phyloP scores from a whole-genome alignment of 2,888 invertebrate genomes.

The Timandra comae region DNA sequence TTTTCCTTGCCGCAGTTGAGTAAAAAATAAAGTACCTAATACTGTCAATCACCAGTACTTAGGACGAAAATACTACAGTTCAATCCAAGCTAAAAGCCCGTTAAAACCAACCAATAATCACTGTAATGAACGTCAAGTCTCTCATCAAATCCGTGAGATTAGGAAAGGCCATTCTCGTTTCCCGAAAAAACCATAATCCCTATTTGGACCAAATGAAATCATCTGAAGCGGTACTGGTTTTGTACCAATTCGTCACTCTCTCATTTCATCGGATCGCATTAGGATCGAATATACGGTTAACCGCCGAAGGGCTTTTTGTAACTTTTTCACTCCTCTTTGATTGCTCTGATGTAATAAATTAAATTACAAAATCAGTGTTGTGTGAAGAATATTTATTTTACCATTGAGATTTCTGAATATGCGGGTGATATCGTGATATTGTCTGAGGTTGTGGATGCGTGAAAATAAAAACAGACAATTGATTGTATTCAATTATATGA shows the following conservation, averaged over 20 bases:
- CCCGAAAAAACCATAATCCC: slow-evolving; percentile 16
- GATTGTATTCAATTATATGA: no score
- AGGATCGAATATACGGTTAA: slow-evolving; percentile 20
- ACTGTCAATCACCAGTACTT: no score
- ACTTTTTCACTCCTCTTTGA: slow-evolving; percentile 16
- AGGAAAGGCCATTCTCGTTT: no score
- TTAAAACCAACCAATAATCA: no score
- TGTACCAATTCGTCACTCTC: slow-evolving; percentile 20
- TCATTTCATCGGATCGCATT: slow-evolving; percentile 24
- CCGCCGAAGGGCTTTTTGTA: slow-evolving; percentile 15
- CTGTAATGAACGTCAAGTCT: no score
- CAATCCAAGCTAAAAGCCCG: no score
- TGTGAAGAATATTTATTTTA: slow-evolving; percentile 8
- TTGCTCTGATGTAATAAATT: slow-evolving; percentile 24
- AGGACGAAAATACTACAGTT: no score
- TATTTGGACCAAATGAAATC: slow-evolving; percentile 16
- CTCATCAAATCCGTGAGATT: slow-evolving; percentile 10
- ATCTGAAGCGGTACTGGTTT: not conserved
- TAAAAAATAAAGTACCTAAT: no score
- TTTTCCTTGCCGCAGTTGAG: no score
- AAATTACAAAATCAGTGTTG: slow-evolving; percentile 16
- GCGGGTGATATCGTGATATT: not conserved
- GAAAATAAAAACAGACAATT: slow-evolving; percentile 14
- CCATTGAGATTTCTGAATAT: slow-evolving; percentile 1
- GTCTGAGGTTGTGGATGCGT: slow-evolving; percentile 11